Evolutionary conservation across 1,140 invertebrate genomes (phyloP).

Genomic region (Pachyrhynchus sulphureomaculatus): DNA sequence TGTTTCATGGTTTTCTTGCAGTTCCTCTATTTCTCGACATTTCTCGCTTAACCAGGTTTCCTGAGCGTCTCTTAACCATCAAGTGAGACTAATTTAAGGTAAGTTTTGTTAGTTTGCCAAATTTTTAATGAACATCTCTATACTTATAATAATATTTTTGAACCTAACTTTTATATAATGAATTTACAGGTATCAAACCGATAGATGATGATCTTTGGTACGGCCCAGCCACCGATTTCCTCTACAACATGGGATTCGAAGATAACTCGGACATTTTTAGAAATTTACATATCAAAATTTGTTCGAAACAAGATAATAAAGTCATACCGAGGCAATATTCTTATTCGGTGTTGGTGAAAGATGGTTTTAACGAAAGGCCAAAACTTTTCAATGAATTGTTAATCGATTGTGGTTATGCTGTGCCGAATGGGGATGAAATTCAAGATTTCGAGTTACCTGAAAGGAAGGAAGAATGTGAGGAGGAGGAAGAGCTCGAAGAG

Average conservation of each 20-base stretch:
- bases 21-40: too few relatives aligned
- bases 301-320: constrained; percentile 8
- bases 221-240: constrained; percentile 35
- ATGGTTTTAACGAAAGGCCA: constrained; percentile 33
- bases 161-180: too few relatives aligned
- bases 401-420: constrained; percentile 42
- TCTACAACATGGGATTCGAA: constrained; percentile 39
- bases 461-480: background rate
- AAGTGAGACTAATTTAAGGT: too few relatives aligned
- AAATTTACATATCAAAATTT: constrained; percentile 30
- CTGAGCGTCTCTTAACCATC: too few relatives aligned
- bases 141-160: too few relatives aligned
- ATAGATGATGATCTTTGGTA: constrained; percentile 34
- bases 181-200: constrained; percentile 33
- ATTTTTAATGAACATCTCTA: too few relatives aligned
- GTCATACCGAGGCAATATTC: constrained; percentile 17
- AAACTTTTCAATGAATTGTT: constrained; percentile 37
- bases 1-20: too few relatives aligned
- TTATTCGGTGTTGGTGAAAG: constrained; percentile 39
- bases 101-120: too few relatives aligned
- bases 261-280: constrained; percentile 34
- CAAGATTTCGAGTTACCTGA: constrained; percentile 36
- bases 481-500: constrained; percentile 24
- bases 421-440: constrained; percentile 19
- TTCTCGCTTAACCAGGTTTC: too few relatives aligned